These are phyloP conservation scores for Corvus moneduloides DNA, from an alignment of 2,113 vertebrate genomes.

Conservation along the genomic window DNA sequence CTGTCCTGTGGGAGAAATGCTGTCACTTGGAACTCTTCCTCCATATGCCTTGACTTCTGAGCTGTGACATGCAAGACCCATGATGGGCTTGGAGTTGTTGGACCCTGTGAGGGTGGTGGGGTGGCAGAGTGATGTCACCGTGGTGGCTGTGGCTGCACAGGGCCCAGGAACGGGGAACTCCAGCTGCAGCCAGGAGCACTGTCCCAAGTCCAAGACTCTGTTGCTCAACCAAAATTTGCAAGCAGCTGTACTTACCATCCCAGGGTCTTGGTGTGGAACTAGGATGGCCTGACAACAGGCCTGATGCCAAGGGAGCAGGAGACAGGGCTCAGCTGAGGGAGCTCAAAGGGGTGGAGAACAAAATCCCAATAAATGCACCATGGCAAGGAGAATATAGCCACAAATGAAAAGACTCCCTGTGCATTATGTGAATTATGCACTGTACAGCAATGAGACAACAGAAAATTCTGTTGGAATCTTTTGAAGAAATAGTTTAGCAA, in stretches of 20 bases:
- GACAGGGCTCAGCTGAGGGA: background rate
- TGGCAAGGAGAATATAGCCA: background rate
- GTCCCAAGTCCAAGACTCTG: background rate
- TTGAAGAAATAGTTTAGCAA: background rate
- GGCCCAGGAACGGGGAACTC: rapidly evolving
- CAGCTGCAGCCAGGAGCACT: background rate
- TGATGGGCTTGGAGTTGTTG: background rate
- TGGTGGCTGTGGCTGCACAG: background rate
- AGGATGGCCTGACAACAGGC: background rate
- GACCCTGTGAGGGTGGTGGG: rapidly evolving
- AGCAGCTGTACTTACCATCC: background rate
- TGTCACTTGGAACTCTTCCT: background rate
- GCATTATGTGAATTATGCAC: rapidly evolving
- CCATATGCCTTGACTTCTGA: background rate
- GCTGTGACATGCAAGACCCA: background rate
- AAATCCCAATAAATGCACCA: rapidly evolving
- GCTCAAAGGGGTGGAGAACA: background rate
- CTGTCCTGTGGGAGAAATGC: background rate
- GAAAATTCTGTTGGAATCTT: background rate
- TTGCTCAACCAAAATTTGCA: background rate
- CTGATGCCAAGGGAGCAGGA: background rate
- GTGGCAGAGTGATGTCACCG: rapidly evolving
- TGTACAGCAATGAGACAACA: background rate
- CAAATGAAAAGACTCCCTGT: background rate
- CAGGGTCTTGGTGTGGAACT: background rate